Evolutionary conservation across 2,797 vertebrate species (phyloP).

Genomic region (Falco concolor): DNA sequence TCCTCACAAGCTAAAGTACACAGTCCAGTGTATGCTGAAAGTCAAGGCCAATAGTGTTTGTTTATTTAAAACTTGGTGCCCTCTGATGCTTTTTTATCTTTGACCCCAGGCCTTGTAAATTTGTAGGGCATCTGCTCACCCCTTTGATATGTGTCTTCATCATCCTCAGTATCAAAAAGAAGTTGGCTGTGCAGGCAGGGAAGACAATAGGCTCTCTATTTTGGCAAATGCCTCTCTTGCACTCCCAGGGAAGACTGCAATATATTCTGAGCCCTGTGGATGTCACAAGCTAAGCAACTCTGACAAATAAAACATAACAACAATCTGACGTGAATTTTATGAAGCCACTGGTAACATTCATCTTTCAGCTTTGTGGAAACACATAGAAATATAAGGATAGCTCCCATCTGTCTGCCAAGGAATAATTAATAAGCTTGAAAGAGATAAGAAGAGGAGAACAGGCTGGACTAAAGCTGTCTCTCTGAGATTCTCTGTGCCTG

Average conservation of each 20-base stretch:
- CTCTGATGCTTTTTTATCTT: conserved; percentile 23
- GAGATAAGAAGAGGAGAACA: neutral
- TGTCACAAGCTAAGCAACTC: conserved; percentile 16
- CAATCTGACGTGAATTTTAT: neutral
- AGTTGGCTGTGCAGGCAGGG: neutral
- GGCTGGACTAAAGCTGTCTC: neutral
- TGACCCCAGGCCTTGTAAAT: neutral
- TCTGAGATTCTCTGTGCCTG: neutral
- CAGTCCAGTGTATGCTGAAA: neutral
- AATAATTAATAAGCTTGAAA: conserved; percentile 43
- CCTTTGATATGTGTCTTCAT: neutral
- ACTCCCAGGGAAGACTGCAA: neutral
- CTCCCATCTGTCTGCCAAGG: neutral
- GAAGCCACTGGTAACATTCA: neutral
- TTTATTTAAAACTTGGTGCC: neutral
- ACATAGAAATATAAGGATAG: neutral
- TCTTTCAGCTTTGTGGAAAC: conserved; percentile 34
- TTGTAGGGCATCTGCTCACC: neutral
- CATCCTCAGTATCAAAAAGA: neutral
- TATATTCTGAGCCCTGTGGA: neutral
- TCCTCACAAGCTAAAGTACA: neutral
- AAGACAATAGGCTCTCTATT: neutral
- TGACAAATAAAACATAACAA: conserved; percentile 9
- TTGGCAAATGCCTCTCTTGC: neutral
- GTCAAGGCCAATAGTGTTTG: neutral